phyloP scores from a whole-genome alignment of 2,113 vertebrate genomes.

The Pluvianellus socialis region DNA sequence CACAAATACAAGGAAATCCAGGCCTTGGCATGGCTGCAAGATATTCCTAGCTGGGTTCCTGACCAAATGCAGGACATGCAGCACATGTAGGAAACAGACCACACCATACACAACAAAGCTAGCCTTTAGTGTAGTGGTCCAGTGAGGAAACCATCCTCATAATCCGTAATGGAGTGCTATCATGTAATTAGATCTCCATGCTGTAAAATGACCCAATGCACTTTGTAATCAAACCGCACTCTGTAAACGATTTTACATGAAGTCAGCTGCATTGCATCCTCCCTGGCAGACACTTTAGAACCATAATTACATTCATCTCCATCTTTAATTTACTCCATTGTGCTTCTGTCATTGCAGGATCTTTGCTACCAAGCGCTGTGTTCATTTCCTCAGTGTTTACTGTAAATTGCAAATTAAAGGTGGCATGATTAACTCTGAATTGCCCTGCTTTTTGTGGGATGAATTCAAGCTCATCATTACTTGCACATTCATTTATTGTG shows the following conservation, averaged over 20 bases:
- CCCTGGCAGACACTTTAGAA: conserved; percentile 17
- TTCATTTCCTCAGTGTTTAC: neutral
- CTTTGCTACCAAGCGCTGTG: neutral
- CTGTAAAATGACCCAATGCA: neutral
- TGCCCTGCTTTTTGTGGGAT: neutral
- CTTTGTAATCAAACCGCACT: neutral
- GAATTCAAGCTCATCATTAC: neutral
- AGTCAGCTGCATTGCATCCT: neutral
- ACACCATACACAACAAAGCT: neutral
- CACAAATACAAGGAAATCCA: neutral
- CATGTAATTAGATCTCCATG: neutral
- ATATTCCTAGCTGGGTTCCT: neutral
- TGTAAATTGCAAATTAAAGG: neutral
- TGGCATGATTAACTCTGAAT: neutral
- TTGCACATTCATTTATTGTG: neutral
- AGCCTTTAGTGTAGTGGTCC: neutral
- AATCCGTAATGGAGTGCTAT: neutral
- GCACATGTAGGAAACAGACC: neutral
- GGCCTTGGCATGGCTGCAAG: neutral
- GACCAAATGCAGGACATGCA: neutral
- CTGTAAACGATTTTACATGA: neutral
- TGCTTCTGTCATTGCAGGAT: conserved; percentile 14
- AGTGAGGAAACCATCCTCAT: neutral
- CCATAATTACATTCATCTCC: neutral
- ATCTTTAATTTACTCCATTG: neutral